Percentiles rank a stretch among this genome's conserved stretches.
Evolutionary conservation across 2,113 vertebrate genomes (phyloP).

Genomic region (Ramphastos sulfuratus): DNA sequence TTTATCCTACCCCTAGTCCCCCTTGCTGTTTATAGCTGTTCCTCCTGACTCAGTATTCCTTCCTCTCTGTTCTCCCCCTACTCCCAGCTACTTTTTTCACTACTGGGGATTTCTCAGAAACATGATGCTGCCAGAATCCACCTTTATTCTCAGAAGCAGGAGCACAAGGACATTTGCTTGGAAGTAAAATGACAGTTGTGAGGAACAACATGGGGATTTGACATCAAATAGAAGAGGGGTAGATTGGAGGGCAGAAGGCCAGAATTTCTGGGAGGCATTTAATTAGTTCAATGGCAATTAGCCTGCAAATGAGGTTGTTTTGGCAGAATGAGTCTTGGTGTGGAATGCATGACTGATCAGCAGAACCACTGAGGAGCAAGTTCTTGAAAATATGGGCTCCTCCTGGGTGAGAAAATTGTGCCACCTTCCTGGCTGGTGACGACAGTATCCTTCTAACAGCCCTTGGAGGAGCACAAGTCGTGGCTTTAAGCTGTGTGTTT

Average conservation of each 20-base stretch:
- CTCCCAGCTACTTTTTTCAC: not conserved
- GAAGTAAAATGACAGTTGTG: not conserved
- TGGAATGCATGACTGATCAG: not conserved
- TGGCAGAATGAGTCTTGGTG: not conserved
- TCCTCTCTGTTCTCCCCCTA: not conserved
- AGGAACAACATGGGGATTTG: not conserved
- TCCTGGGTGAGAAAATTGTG: not conserved
- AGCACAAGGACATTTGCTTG: not conserved
- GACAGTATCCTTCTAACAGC: not conserved
- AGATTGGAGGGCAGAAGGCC: not conserved
- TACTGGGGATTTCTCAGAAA: conserved; percentile 7
- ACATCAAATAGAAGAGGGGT: not conserved
- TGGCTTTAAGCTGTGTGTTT: not conserved
- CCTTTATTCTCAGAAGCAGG: not conserved
- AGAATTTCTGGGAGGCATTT: not conserved
- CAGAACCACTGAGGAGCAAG: not conserved
- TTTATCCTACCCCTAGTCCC: not conserved
- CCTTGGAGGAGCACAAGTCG: not conserved
- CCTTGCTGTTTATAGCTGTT: not conserved
- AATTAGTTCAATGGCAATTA: not conserved
- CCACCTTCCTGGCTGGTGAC: not conserved
- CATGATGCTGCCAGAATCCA: not conserved
- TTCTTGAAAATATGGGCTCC: not conserved
- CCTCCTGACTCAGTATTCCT: conserved; percentile 6
- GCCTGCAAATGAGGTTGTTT: not conserved